Percentiles rank a stretch among this genome's conserved stretches.
Evolutionary conservation across 2,797 vertebrate species (phyloP).

Genomic region (Bovichtus diacanthus): DNA sequence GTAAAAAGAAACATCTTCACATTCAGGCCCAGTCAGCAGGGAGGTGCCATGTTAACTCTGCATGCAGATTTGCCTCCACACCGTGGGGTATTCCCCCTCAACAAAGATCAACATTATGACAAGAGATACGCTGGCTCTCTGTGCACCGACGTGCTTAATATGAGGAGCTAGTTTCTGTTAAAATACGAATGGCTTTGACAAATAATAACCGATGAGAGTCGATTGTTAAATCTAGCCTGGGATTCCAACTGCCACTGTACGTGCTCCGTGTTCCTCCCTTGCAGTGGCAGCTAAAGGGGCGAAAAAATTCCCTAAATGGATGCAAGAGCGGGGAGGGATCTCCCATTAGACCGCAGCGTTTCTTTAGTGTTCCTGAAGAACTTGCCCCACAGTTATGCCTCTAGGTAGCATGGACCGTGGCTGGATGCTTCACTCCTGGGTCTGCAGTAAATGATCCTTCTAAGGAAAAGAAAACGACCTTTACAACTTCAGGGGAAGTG

Average conservation of each 20-base stretch:
- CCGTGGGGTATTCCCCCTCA: slow-evolving; percentile 44
- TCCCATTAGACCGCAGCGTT: slow-evolving; percentile 50
- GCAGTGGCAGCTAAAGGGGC: slow-evolving; percentile 33
- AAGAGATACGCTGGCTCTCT: slow-evolving; percentile 27
- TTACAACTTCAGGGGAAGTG: slow-evolving; percentile 42
- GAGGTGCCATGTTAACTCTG: slow-evolving; percentile 51
- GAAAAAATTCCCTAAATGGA: slow-evolving; percentile 46
- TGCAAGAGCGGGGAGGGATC: slow-evolving; percentile 32
- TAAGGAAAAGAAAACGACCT: background rate
- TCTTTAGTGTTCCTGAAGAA: slow-evolving; percentile 61
- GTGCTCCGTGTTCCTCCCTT: slow-evolving; percentile 1
- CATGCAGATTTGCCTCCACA: slow-evolving; percentile 49
- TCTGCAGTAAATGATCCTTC: slow-evolving; percentile 41
- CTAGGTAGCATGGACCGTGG: slow-evolving; percentile 50
- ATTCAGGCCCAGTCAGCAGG: slow-evolving; percentile 34
- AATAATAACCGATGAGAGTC: slow-evolving; percentile 47
- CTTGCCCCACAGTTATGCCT: slow-evolving; percentile 65
- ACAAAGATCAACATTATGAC: slow-evolving; percentile 69
- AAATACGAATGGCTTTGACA: slow-evolving; percentile 54
- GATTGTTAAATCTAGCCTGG: slow-evolving; percentile 43
- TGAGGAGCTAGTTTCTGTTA: slow-evolving; percentile 28
- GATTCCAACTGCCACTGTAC: slow-evolving; percentile 45
- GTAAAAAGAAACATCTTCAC: slow-evolving; percentile 14
- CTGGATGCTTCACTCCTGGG: slow-evolving; percentile 45
- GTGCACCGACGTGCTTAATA: slow-evolving; percentile 45